phyloP scores from a whole-genome alignment of 1,140 invertebrate species.

The fruit fly (Drosophila melanogaster) region Release_6_plus_ISO1_MT NT_033779.5:10451001-10451500 shows the following conservation, averaged over 20 bases:
- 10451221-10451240: constrained; percentile 50
- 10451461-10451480: constrained; percentile 54
- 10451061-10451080: constrained; percentile 61
- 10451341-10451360: constrained; percentile 51
- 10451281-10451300: constrained; percentile 22
- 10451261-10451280: constrained; percentile 22
- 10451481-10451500: constrained; percentile 46
- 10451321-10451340: constrained; percentile 63
- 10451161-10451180: background rate
- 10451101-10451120: constrained; percentile 86
- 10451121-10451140: constrained; percentile 84
- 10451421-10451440: no score
- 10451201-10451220: constrained; percentile 43
- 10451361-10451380: constrained; percentile 79
- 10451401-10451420: constrained; percentile 39
- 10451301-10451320: constrained; percentile 61
- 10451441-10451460: constrained; percentile 58
- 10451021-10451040: constrained; percentile 70
- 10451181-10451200: constrained; percentile 48
- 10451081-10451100: constrained; percentile 85
- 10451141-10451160: background rate
- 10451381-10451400: constrained; percentile 78
- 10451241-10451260: constrained; percentile 60
- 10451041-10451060: constrained; percentile 52
- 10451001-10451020: constrained; percentile 44